Conservation (phyloP, 2,888 invertebrate genomes). For the Tryphoninae sp. region DNA sequence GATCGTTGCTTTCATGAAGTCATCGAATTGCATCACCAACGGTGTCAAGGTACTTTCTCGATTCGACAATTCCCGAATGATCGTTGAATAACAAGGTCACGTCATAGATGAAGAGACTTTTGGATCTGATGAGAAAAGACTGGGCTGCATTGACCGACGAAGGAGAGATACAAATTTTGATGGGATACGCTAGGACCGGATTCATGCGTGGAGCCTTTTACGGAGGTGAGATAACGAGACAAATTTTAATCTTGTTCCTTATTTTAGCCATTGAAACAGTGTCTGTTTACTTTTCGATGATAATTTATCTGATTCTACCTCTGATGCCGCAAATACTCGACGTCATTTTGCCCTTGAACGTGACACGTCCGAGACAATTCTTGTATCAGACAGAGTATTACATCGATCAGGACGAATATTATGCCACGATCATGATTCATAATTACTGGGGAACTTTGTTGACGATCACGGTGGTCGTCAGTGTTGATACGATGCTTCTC, state of each 20-base stretch:
- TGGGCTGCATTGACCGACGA: conserved; percentile 45
- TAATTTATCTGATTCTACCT: conserved; percentile 56
- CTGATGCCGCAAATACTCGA: conserved; percentile 61
- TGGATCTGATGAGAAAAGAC: conserved; percentile 47
- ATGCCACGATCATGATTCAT: conserved; percentile 55
- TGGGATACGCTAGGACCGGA: conserved; percentile 41
- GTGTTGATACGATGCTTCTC: conserved; percentile 56
- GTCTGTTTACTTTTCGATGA: conserved; percentile 39
- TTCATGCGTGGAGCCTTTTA: conserved; percentile 36
- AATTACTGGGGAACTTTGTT: conserved; percentile 57
- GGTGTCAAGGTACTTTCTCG: conserved; percentile 34
- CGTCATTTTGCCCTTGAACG: conserved; percentile 56
- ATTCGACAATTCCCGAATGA: not conserved
- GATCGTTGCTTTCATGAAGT: conserved; percentile 48
- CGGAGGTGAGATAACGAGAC: conserved; percentile 30
- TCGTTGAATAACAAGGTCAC: conserved; percentile 10
- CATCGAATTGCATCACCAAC: conserved; percentile 47
- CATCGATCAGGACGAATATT: conserved; percentile 57
- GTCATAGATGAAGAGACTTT: conserved; percentile 50
- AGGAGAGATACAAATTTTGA: conserved; percentile 48
- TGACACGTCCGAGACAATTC: conserved; percentile 56
- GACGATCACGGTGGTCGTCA: conserved; percentile 35
- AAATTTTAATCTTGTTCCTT: not conserved
- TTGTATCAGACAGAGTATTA: conserved; percentile 62
- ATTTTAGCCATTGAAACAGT: conserved; percentile 19